These are phyloP conservation scores for Drosophila nebulosa DNA, from an alignment of 1,140 invertebrate species.

Conservation along the genomic window DNA sequence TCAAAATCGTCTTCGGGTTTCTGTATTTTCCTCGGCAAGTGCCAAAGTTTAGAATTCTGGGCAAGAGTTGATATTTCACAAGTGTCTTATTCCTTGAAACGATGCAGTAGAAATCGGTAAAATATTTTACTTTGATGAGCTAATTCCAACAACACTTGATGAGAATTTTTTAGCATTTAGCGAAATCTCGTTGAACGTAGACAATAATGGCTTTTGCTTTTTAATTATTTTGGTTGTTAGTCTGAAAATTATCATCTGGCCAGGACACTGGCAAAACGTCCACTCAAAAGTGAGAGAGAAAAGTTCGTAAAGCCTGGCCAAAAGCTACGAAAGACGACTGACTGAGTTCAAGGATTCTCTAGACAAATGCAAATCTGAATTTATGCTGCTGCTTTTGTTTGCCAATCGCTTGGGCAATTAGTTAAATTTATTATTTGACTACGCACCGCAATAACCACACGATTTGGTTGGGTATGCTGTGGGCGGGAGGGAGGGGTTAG, in stretches of 20 bases:
- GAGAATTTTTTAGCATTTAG: too few relatives aligned
- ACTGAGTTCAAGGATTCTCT: slow-evolving; percentile 13
- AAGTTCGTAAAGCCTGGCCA: not conserved
- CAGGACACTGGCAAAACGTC: not conserved
- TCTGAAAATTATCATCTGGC: not conserved
- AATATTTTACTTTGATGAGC: too few relatives aligned
- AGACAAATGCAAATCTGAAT: slow-evolving; percentile 38
- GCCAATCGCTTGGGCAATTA: slow-evolving; percentile 69
- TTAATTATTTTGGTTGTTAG: not conserved
- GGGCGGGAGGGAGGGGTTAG: not conserved
- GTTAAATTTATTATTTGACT: slow-evolving; percentile 77
- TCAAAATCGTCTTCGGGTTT: too few relatives aligned
- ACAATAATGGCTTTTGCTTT: not conserved
- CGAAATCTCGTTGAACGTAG: too few relatives aligned
- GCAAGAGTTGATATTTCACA: too few relatives aligned
- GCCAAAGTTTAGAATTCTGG: too few relatives aligned
- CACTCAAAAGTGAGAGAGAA: not conserved
- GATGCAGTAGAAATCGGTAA: too few relatives aligned
- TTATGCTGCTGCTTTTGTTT: slow-evolving; percentile 32
- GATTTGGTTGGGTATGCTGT: too few relatives aligned
- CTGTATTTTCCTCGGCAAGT: too few relatives aligned
- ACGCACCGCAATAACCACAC: slow-evolving; percentile 67
- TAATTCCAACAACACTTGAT: too few relatives aligned
- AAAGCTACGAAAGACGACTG: not conserved
- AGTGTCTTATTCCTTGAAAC: too few relatives aligned